phyloP scores from a whole-genome alignment of 2,113 vertebrate species.

The Vimba vimba region DNA sequence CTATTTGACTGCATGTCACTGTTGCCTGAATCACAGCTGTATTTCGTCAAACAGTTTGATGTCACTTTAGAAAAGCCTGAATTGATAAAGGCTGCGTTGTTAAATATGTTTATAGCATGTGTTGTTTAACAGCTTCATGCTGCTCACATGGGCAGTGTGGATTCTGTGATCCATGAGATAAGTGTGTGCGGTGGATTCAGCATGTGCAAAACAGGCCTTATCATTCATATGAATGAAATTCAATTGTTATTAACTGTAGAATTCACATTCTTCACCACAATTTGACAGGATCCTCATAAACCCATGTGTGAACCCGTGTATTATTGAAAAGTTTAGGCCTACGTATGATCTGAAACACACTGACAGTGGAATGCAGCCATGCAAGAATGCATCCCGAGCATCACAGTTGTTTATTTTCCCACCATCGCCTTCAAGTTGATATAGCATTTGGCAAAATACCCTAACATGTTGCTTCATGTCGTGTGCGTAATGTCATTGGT shows the following conservation, averaged over 20 bases:
- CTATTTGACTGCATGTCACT: not conserved
- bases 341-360: not conserved
- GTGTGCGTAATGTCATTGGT: not conserved
- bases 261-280: not conserved
- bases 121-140: not conserved
- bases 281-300: not conserved
- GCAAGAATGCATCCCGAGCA: not conserved
- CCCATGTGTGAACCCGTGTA: not conserved
- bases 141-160: not conserved
- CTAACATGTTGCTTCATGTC: constrained; percentile 17
- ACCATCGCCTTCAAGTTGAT: not conserved
- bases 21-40: not conserved
- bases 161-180: not conserved
- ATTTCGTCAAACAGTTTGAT: not conserved
- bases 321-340: constrained; percentile 1
- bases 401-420: constrained; percentile 7
- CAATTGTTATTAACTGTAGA: too few relatives aligned
- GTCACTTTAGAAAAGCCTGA: not conserved
- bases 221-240: not conserved
- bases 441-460: not conserved
- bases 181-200: not conserved
- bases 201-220: not conserved
- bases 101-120: not conserved
- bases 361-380: not conserved
- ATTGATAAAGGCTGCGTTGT: not conserved